Evolutionary conservation across 1,140 invertebrate species (phyloP).

Genomic region (Atta texana): DNA sequence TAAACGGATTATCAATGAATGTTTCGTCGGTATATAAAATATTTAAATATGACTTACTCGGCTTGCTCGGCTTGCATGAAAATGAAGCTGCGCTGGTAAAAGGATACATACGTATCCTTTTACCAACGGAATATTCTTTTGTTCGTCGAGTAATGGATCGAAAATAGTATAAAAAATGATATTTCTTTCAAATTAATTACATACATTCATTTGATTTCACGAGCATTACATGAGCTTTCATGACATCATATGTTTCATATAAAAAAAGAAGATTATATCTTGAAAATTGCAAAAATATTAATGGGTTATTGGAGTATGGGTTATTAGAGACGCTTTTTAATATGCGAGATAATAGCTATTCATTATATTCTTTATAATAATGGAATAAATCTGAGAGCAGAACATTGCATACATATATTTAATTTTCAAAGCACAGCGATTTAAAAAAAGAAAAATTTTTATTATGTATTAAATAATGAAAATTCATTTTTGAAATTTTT

Average conservation of each 20-base stretch:
- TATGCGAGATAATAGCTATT: background rate
- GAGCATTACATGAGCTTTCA: background rate
- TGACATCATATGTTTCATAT: background rate
- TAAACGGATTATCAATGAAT: conserved; percentile 24
- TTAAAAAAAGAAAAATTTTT: background rate
- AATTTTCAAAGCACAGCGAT: background rate
- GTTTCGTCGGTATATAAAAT: conserved; percentile 65
- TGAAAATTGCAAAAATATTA: conserved; percentile 7
- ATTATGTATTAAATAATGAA: background rate
- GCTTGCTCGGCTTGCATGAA: conserved; percentile 25
- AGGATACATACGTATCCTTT: background rate
- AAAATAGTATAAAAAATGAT: conserved; percentile 66
- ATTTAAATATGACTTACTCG: conserved; percentile 70
- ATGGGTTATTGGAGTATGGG: background rate
- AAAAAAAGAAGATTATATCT: background rate
- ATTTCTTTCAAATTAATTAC: conserved; percentile 75
- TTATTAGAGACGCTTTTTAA: background rate
- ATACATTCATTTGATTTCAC: conserved; percentile 5
- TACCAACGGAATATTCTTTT: conserved; percentile 24
- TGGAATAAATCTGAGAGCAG: background rate
- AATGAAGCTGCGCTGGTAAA: conserved; percentile 23
- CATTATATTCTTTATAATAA: background rate
- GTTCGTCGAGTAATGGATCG: conserved; percentile 66
- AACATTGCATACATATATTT: background rate
- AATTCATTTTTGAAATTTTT: conserved; percentile 14